Base-by-base conservation (phyloP, 1,140 invertebrate species). In the Agrypnia vestita region DNA sequence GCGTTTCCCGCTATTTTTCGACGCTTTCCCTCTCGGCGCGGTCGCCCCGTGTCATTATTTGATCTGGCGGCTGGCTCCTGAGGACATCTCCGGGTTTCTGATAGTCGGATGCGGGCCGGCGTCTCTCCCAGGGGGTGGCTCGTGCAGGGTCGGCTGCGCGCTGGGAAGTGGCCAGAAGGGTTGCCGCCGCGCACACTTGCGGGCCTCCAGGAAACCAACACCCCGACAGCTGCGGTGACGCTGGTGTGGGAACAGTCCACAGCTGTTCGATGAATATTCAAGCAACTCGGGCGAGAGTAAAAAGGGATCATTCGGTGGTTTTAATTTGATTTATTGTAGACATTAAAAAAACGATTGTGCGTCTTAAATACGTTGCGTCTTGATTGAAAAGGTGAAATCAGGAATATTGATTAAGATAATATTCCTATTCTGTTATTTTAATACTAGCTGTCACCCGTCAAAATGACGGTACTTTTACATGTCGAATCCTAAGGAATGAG, bases 1-100 rank as follows among this genome's bases (percentile, higher is more conserved):
- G 25, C n/a, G 1, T 64, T 64, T 64, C 61, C 61, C 61, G 61
- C 61, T 64, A 59, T 64, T 35, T 64, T 44, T 17, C 25, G 21
- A 64, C 61, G 59, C 25, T 64, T 64, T 15, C 10, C 25, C 13
- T 19, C 11, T 64, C 25, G 25, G 19, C 61, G 61, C 61, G 8
- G 3, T 44, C 35, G 19, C 35, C 15, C 0, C 9, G 11, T 64
- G 19, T 43, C 61, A 64, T 64, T 64, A 44, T 64, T 43, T 25
- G 15, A 25, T n/a, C 12, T 1, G 4, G n/a, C 21, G 15, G 61
- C 61, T 1, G 21, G 19, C 8, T 64, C 13, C 35, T 64, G n/a
- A 25, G 10, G 19, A 43, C 61, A 64, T 64, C 35, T 64, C 35
- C 35, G 25, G n/a, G 13, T 64, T 10, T 1, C 35, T 64, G 11